Base-by-base conservation (phyloP, 2,888 invertebrate genomes). In the Polylopha cassiicola region DNA sequence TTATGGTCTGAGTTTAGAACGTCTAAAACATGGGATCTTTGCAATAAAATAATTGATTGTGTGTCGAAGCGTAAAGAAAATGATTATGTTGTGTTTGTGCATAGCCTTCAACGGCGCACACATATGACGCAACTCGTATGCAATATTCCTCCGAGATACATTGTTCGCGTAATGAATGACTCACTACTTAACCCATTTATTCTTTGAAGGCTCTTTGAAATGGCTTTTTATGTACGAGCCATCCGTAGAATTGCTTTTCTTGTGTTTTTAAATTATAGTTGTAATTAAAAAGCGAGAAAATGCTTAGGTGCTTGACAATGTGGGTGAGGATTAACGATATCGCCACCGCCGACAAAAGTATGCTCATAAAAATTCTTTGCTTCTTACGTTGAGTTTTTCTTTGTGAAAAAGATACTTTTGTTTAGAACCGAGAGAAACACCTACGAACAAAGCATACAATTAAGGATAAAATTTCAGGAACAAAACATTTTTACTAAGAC, bases 161-260 rank as follows among this genome's bases (percentile, higher is more conserved):
- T 69, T 73, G 71, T 68, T 59, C 62, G 43, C 48, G 49, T 64
- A 73, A 72, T 65, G 60, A 61, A 66, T 56, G 65, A 62, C 66
- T 64, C 41, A 32, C 36, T 41, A 44, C 41, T 44, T 44, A 44
- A 39, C 44, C 44, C 30, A 41, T 41, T 63, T 58, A 68, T 70
- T 68, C 61, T 58, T 59, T 53, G 62, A 72, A 71, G 65, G 64
- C 59, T 65, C 61, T 55, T 62, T 62, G 50, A 64, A 65, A 68
- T 47, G 37, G 50, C 48, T 56, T 58, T 52, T 53, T 55, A 45
- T 48, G 43, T 28, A 28, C 33, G 36, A 36, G 20, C 34, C 28
- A 13, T 18, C 48, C 50, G 50, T 55, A 38, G 31, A 37, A 38
- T 30, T 38, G 14, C 11, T 24, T 9, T 23, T 37, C 22, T 30